Base-by-base conservation (phyloP, 2,888 invertebrate species). In the Ophion ellenae region DNA sequence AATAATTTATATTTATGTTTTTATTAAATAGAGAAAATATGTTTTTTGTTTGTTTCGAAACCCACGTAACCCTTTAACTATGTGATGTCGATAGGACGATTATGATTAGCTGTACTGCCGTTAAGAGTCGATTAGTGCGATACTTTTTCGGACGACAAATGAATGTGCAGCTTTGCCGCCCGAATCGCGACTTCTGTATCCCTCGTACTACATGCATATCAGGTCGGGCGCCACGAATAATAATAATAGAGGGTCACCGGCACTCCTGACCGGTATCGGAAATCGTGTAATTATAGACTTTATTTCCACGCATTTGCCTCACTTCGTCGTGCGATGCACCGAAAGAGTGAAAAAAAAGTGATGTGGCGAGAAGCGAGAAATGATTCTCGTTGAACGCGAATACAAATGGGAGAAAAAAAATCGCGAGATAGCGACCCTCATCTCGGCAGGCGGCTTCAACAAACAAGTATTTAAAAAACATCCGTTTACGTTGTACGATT, bases 241-340 rank as follows among this genome's bases (percentile, higher is more conserved):
- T 67, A 82, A 84, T 57, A 64, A 40, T 71, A 73, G 73, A 28
- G 74, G 87, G 75, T 83, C 85, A 83, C 83, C 85, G 83, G 77
- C 81, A 78, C 73, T 69, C 78, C 70, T 86, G 81, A 86, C 80
- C 70, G 32, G 57, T 81, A 87, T 87, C 82, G 69, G 78, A 71
- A 75, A 79, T 80, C 73, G 83, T 70, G 81, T 87, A 87, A 87
- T 86, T 86, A 87, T 86, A 87, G 84, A 86, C 63, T 75, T 71
- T 61, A 82, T 53, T 32, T 28, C 20, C 5, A 47, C 67, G 59
- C 67, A 75, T 75, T 74, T 45, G 59, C 69, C 61, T 69, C 59
- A 69, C 14, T 69, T 40, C 66, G 7, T 45, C 67, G 57, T 28
- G 40, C 63, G 32, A 64, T 36, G 11, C 59, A 64, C 20, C 45